These are phyloP conservation scores for Oligia latruncula DNA, from an alignment of 2,888 invertebrate species.

Conservation along the genomic window DNA sequence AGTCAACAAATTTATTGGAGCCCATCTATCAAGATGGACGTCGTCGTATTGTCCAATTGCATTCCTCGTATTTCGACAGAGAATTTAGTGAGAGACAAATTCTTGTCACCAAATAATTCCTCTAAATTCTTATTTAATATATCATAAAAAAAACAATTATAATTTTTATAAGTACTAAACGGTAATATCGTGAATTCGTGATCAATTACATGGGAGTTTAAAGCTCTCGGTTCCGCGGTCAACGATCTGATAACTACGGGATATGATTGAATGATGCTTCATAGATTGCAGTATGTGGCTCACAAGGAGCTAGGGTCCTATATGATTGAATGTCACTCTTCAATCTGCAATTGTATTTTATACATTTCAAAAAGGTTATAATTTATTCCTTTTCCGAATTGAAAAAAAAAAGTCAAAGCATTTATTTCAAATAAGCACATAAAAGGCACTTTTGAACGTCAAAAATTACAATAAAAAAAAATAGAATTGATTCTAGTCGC, in stretches of 20 bases:
- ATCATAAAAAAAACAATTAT: slow-evolving; percentile 18
- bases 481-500: too few species aligned
- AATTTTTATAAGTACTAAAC: background rate
- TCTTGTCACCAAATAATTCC: slow-evolving; percentile 38
- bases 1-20: slow-evolving; percentile 82
- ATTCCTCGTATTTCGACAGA: slow-evolving; percentile 76
- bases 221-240: slow-evolving; percentile 44
- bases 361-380: background rate
- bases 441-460: too few species aligned
- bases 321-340: background rate
- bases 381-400: too few species aligned
- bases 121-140: slow-evolving; percentile 32
- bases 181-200: background rate
- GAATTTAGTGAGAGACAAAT: slow-evolving; percentile 76
- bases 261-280: slow-evolving; percentile 52
- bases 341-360: background rate
- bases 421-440: too few species aligned
- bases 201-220: slow-evolving; percentile 20
- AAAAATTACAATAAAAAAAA: too few species aligned
- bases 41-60: slow-evolving; percentile 82
- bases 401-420: background rate
- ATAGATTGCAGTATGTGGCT: slow-evolving; percentile 32
- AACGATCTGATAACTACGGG: slow-evolving; percentile 55
- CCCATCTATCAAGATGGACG: slow-evolving; percentile 82
- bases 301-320: slow-evolving; percentile 11